phyloP scores from a whole-genome alignment of 1,140 invertebrate genomes.

The Globodera ellingtonae region DNA sequence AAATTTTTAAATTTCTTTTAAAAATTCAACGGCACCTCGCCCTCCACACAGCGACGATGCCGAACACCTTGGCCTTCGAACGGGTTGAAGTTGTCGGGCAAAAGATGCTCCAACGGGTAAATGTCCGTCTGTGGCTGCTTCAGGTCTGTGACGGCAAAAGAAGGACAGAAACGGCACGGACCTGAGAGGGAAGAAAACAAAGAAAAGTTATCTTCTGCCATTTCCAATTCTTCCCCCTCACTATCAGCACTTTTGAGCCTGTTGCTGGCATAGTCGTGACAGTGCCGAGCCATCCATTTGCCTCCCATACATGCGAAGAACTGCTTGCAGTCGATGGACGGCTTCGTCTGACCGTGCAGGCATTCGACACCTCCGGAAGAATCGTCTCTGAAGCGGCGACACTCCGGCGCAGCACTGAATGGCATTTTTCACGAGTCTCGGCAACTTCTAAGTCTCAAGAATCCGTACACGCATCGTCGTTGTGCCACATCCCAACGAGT shows the following conservation, averaged over 20 bases:
- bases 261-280: slow-evolving; percentile 16
- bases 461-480: slow-evolving; percentile 15
- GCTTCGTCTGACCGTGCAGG: slow-evolving; percentile 7
- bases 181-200: slow-evolving; percentile 1
- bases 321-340: slow-evolving; percentile 24
- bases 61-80: slow-evolving; percentile 26
- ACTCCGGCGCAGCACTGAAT: not conserved
- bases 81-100: slow-evolving; percentile 33
- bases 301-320: slow-evolving; percentile 23
- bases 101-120: slow-evolving; percentile 28
- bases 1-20: not conserved
- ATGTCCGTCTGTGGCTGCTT: slow-evolving; percentile 10
- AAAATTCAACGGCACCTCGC: slow-evolving; percentile 19
- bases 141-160: not conserved
- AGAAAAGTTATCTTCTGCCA: slow-evolving; percentile 1
- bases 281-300: slow-evolving; percentile 6
- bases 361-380: not conserved
- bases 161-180: slow-evolving; percentile 33
- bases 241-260: slow-evolving; percentile 28
- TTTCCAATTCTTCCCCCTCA: not conserved
- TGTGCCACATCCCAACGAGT: slow-evolving; percentile 27
- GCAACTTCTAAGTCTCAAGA: not conserved
- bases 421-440: too few relatives aligned
- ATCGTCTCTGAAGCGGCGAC: not conserved
- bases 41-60: slow-evolving; percentile 27